phyloP scores from a whole-genome alignment of 2,113 vertebrate species.

The Silurus asotus region DNA sequence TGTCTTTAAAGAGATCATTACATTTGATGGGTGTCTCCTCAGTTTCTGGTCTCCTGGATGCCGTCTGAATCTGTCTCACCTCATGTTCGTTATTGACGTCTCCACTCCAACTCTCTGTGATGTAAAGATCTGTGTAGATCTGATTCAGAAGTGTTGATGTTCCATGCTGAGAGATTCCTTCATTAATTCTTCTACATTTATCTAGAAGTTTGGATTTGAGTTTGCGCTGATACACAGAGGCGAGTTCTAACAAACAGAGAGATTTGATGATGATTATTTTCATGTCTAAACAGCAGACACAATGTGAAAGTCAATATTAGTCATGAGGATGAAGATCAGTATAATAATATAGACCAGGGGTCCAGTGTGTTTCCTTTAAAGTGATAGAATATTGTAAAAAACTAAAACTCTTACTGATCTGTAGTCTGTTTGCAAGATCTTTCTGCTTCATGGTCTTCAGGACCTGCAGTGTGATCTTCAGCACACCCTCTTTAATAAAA shows the following conservation, averaged over 20 bases:
- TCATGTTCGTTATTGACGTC: slow-evolving; percentile 1
- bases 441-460: background rate
- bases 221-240: background rate
- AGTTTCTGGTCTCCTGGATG: background rate
- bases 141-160: slow-evolving; percentile 21
- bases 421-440: background rate
- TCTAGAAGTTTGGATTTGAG: background rate
- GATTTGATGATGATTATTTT: background rate
- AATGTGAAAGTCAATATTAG: no score
- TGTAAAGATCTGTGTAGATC: slow-evolving; percentile 55
- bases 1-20: no score
- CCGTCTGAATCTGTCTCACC: background rate
- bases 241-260: background rate
- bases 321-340: background rate
- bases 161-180: background rate
- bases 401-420: background rate
- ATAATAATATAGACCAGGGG: background rate
- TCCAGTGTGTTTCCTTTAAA: background rate
- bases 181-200: background rate
- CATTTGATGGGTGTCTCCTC: no score
- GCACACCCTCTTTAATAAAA: background rate
- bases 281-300: background rate
- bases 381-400: background rate
- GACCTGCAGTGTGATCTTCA: background rate
- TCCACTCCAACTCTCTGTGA: slow-evolving; percentile 40